Evolutionary conservation across 2,113 vertebrate genomes (phyloP).

Genomic region (Jacana jacana): DNA sequence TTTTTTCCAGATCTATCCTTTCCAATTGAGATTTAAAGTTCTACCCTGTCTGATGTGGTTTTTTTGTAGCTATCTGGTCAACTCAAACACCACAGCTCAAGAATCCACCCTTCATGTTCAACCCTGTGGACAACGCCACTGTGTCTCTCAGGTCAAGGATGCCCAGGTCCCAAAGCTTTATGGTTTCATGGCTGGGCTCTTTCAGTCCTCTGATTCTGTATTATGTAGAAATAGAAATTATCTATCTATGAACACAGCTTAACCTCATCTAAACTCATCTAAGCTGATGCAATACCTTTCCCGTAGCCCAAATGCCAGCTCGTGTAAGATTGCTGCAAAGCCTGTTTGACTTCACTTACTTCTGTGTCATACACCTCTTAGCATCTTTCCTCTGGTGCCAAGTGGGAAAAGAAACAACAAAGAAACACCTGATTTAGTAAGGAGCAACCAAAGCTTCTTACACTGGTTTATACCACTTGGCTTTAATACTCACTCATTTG

Average conservation of each 20-base stretch:
- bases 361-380: not conserved
- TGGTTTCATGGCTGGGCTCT: not conserved
- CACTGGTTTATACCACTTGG: not conserved
- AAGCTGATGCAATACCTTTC: not conserved
- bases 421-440: not conserved
- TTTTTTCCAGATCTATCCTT: not conserved
- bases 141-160: not conserved
- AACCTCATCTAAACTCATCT: not conserved
- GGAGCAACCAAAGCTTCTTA: not conserved
- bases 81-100: not conserved
- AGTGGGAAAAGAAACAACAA: not conserved
- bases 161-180: not conserved
- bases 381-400: not conserved
- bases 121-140: not conserved
- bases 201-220: not conserved
- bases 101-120: not conserved
- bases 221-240: not conserved
- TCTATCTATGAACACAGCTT: not conserved
- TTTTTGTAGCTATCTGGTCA: not conserved
- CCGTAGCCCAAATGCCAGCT: not conserved
- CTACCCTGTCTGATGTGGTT: accelerated
- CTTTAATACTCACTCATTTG: not conserved
- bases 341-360: not conserved
- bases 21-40: not conserved
- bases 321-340: not conserved